Conservation (phyloP, 2,888 invertebrate genomes). For the Drosophila neonasuta region DNA sequence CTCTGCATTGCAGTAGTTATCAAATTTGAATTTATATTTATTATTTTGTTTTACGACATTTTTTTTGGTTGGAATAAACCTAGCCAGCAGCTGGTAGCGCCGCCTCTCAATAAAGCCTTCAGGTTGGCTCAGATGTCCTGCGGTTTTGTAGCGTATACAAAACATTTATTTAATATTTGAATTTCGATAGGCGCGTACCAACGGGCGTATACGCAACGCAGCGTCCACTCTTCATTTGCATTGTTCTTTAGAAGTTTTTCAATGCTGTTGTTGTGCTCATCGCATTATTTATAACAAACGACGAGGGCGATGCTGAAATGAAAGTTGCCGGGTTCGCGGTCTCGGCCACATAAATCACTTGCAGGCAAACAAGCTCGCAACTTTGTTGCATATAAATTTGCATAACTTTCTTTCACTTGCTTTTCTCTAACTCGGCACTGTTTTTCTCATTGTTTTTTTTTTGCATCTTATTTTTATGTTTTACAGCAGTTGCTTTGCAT, state of each 20-base stretch:
- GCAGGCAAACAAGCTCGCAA: conserved; percentile 64
- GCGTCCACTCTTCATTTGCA: conserved; percentile 43
- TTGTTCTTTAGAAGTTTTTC: conserved; percentile 21
- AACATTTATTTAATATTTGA: conserved; percentile 35
- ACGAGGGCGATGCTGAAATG: conserved; percentile 31
- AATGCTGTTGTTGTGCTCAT: conserved; percentile 20
- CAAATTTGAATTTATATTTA: no score
- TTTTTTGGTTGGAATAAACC: no score
- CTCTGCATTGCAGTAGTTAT: no score
- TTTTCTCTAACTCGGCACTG: conserved; percentile 12
- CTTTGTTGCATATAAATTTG: conserved; percentile 72
- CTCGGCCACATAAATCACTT: conserved; percentile 68
- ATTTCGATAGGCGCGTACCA: conserved; percentile 23
- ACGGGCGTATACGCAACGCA: conserved; percentile 37
- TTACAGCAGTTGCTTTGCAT: conserved; percentile 26
- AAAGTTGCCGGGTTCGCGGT: conserved; percentile 53
- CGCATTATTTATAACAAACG: conserved; percentile 58
- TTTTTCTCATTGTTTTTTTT: conserved; percentile 5
- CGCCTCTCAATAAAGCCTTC: neutral
- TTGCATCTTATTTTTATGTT: neutral
- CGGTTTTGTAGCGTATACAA: conserved; percentile 10
- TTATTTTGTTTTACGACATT: no score
- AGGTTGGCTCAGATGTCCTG: conserved; percentile 12
- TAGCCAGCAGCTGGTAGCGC: conserved; percentile 17
- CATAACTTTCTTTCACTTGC: conserved; percentile 60